Base-by-base conservation (phyloP, 35 echinoderm and acorn worm genomes). In the Diadema setosum region DNA sequence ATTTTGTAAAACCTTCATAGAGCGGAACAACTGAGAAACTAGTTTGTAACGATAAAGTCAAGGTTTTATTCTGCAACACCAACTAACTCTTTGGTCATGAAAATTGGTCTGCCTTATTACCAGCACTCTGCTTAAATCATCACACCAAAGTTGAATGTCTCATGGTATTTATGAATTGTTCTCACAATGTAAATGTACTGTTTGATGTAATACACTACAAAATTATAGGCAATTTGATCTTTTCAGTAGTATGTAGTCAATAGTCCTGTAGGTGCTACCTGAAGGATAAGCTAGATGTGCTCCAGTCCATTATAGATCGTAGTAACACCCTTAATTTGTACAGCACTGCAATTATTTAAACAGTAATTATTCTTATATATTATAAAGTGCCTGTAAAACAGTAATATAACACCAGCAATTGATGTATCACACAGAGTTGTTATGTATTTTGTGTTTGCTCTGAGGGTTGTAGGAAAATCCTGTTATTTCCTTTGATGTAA, bases 341-440 rank as follows among this genome's bases (percentile, higher is more conserved):
- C 29, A 67, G 63, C 63, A 67, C 63, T 67, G 63, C 63, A 67
- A 67, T 67, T 67, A 67, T 67, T 67, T 67, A 67, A 67, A 67
- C 63, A 67, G 63, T 67, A 67, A 67, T 2, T 14, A 27, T 16
- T 67, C n/a, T n/a, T n/a, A 16, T 16, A 27, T 67, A 67, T 34
- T 33, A 33, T 34, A 29, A 67, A 67, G 63, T 67, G 63, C 63
- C 63, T 67, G 63, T 67, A 34, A 33, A 32, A 67, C 37, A 34
- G 30, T 67, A 33, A 33, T 67, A 34, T 29, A 67, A 33, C 30
- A n/a, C n/a, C n/a, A n/a, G n/a, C n/a, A n/a, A n/a, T n/a, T n/a
- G n/a, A n/a, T n/a, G n/a, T n/a, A n/a, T n/a, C n/a, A n/a, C n/a
- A n/a, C n/a, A n/a, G n/a, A 33, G 63, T 67, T 67, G 18, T 31